Evolutionary conservation across 2,888 invertebrate genomes (phyloP), one percentile per base, ranked within the genome.

Genomic region (Melolontha melolontha): DNA sequence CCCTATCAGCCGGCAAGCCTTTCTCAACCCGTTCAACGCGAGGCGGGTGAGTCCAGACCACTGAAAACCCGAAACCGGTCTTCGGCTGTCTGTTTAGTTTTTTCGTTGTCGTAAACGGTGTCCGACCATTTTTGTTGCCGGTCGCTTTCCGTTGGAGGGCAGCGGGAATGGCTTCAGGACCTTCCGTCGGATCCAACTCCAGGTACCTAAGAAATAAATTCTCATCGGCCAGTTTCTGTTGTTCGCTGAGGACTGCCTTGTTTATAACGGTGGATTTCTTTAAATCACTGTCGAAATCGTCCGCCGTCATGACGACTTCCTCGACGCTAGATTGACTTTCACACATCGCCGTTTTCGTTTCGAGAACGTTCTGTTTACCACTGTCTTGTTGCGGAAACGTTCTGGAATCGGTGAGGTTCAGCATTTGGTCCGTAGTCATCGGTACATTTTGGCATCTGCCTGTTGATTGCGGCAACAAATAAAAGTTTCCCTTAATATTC

Each of bases 1-100:
- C 91, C n/a, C 90, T 87, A 71, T 94, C 95, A 0, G 95, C 95
- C 5, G 94, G 91, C 11, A 93, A 87, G 2, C 92, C 92, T 0
- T 91, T 89, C 69, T 94, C 94, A 11, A 95, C 92, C 68, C 94
- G 86, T 79, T 95, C 95, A 49, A 95, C 92, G 17, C 94, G 87
- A 2, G 95, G 95, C 0, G 95, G 95, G 77, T 93, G 90, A 5
- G 94, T 95, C 95, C 95, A 95, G 0, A 94, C 94, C 63, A 95
- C 91, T 5, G 94, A 94, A 83, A 95, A 95, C 12, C 95, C 95
- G 75, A 91, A 93, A 22, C 92, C 92, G n/a, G 79, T 78, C 73
- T 81, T 83, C 14, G 82, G 77, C 40, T 78, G 75, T 49, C 86
- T 79, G 7, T 81, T 82, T 72, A 91, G 82, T 67, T 83, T 82